Base-by-base conservation (phyloP, 1,140 invertebrate genomes). In the Eulimnadia texana region DNA sequence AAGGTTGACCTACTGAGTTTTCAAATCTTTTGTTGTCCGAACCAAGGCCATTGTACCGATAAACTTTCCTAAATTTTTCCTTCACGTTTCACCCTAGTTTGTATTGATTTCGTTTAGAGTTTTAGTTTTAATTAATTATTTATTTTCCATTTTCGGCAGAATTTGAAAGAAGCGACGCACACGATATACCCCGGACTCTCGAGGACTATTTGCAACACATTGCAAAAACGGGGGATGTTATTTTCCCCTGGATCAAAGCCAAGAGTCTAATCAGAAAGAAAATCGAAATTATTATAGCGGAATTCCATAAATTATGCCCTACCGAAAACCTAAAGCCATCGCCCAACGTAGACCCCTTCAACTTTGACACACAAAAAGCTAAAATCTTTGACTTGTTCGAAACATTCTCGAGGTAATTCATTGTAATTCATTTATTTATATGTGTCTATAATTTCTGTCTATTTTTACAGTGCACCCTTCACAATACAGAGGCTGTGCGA, bases 401-500 rank as follows among this genome's bases (percentile, higher is more conserved):
- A 66, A 82, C 81, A 1, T 79, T 79, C 67, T 68, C 68, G 61
- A 72, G 73, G 73, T 77, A 69, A 66, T 62, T 60, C 28, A 20
- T 22, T 0, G 20, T 19, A 50, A 3, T 23, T 50, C 13, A 25
- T 24, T 50, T 13, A 29, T 25, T 42, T 58, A 13, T 11, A n/a
- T 3, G 27, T 20, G 24, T n/a, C 28, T 52, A 29, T 56, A 42
- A 47, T 16, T 22, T 33, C 58, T 61, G 53, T 59, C 10, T 22
- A 53, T 54, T 88, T 86, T 73, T 81, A 80, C 29, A 89, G 90
- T 58, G 91, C 93, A 1, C 95, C 94, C 0, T 98, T 98, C 69
- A 98, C 95, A 11, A 86, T 98, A 56, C 94, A 98, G 73, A 79
- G 94, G 63, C 82, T 98, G 50, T 95, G 92, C 74, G 95, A 98